Base-by-base conservation (phyloP, 2,888 invertebrate genomes). In the Hydriomena furcata region DNA sequence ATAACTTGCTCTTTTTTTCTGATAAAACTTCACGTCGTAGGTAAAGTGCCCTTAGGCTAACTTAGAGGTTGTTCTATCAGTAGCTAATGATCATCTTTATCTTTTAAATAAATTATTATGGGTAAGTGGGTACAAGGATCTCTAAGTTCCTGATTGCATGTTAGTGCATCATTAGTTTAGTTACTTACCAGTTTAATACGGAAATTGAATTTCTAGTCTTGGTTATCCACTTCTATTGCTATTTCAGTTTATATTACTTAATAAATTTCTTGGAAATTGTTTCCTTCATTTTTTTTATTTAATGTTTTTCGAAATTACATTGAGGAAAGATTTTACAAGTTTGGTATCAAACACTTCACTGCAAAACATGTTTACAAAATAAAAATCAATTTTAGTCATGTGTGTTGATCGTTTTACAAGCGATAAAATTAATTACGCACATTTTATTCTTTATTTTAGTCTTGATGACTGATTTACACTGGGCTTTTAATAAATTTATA, bases 131-230 rank as follows among this genome's bases (percentile, higher is more conserved):
- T 27, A 40, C 34, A 41, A 37, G 42, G 30, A 24, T 36, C 36
- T 30, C 35, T 31, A 42, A 63, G 63, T 61, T 66, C 44, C 51
- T 49, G 60, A 71, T 80, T 67, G 79, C 79, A 81, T 82, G 81
- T 70, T 66, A 58, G 66, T 65, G 60, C 65, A 74, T 76, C 76
- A 78, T 82, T 77, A 79, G 65, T 77, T 71, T 74, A 73, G 68
- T 65, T 69, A 53, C 68, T 66, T 69, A 53, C 68, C 66, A 69
- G 72, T 78, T 79, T 76, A 72, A 70, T 66, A 60, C 60, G 62
- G 65, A 75, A 77, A 83, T 82, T 81, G 74, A 82, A 79, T 77
- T 77, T 79, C 71, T 76, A 47, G 28, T 68, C 68, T 70, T 66
- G 45, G 44, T 61, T 52, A 58, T 49, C 52, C 20, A 43, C 38